Evolutionary conservation across 2,888 invertebrate genomes (phyloP).

Genomic region (Ennomos fuscantarius): DNA sequence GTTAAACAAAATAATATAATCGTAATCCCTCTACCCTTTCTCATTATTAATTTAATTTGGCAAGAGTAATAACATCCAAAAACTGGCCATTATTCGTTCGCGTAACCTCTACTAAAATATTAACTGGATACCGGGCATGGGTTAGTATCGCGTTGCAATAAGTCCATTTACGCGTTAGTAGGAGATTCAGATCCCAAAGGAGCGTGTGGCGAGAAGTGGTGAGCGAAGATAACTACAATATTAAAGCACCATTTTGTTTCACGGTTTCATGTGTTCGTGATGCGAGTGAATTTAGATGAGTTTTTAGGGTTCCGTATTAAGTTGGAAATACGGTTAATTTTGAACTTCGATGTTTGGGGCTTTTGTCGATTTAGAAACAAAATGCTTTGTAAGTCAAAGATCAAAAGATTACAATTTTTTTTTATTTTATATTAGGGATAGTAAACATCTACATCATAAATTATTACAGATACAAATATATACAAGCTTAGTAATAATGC

Average conservation of each 20-base stretch:
- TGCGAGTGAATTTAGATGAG: slow-evolving; percentile 37
- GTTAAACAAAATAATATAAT: slow-evolving; percentile 17
- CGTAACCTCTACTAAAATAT: slow-evolving; percentile 55
- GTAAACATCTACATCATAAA: too few relatives aligned
- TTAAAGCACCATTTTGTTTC: slow-evolving; percentile 40
- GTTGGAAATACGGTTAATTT: slow-evolving; percentile 15
- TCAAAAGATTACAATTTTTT: too few relatives aligned
- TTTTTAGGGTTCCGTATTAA: slow-evolving; percentile 17
- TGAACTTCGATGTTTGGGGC: neutral
- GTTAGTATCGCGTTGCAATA: slow-evolving; percentile 56
- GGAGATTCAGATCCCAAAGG: slow-evolving; percentile 57
- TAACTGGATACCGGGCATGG: slow-evolving; percentile 48
- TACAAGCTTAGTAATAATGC: too few relatives aligned
- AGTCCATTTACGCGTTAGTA: slow-evolving; percentile 63
- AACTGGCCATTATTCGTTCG: slow-evolving; percentile 53
- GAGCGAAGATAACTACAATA: slow-evolving; percentile 50
- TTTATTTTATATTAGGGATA: too few relatives aligned
- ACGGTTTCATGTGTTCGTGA: slow-evolving; percentile 36
- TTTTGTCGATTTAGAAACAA: neutral
- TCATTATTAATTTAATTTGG: slow-evolving; percentile 47
- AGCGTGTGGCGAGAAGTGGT: slow-evolving; percentile 55
- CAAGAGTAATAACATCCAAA: slow-evolving; percentile 47
- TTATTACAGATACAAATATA: too few relatives aligned
- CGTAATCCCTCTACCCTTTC: slow-evolving; percentile 37
- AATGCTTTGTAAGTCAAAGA: too few relatives aligned